Percentiles rank a stretch among this genome's conserved stretches.
Evolutionary conservation across 2,113 vertebrate genomes (phyloP).

Genomic region (Cheirogaleus medius): DNA sequence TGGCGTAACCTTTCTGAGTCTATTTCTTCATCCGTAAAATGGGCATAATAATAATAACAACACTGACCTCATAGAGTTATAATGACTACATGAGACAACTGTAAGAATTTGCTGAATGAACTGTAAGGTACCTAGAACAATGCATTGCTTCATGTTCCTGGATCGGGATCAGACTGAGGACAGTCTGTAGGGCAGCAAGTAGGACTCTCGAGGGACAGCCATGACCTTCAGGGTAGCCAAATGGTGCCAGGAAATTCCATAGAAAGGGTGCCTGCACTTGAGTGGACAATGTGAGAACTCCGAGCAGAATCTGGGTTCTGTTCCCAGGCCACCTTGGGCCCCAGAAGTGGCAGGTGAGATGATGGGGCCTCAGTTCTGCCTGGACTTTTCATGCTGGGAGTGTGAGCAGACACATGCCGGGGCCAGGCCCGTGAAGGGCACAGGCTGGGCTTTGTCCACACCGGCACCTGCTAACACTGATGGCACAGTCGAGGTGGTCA

Average conservation of each 20-base stretch:
- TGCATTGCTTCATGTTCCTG: neutral
- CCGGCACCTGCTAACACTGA: accelerated
- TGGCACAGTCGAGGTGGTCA: no score
- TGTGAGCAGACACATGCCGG: neutral
- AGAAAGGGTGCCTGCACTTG: neutral
- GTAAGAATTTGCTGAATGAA: neutral
- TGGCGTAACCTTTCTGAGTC: neutral
- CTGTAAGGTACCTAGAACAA: neutral
- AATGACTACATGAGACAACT: neutral
- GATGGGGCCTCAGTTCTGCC: neutral
- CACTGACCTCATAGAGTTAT: neutral
- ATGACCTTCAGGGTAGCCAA: neutral
- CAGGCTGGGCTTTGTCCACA: neutral
- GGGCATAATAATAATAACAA: neutral
- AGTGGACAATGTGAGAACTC: neutral
- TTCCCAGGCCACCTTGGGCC: neutral
- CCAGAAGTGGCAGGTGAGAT: neutral
- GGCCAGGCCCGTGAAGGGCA: neutral
- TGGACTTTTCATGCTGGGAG: accelerated
- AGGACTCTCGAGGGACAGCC: neutral
- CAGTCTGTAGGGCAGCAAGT: neutral
- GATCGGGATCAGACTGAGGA: neutral
- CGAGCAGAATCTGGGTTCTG: neutral
- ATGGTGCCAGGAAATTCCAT: neutral
- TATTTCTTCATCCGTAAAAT: neutral